Base-by-base conservation (phyloP, 2,888 invertebrate genomes). In the Zaprionus bogoriensis region DNA sequence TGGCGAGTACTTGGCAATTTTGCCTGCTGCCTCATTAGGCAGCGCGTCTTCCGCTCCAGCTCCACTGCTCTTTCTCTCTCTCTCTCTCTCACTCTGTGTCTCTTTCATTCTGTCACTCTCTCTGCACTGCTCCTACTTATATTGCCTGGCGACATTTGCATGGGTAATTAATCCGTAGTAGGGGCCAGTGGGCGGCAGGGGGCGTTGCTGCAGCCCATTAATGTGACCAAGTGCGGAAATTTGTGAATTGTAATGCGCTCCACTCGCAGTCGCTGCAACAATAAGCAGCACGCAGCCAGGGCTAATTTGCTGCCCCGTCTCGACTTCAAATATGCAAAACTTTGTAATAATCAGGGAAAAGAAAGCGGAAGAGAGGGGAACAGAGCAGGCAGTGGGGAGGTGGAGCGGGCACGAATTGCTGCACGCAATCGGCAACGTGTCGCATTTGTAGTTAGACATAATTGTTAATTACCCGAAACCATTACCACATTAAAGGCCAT, bases 381-480 rank as follows among this genome's bases (percentile, higher is more conserved):
- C 3, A 3, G 25, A 7, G 20, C 14, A 7, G 12, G 14, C 2
- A 14, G 23, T 10, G n/a, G 12, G 20, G 32, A 14, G 42, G 7
- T 38, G 38, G 61, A 52, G 53, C 17, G 20, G 19, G 19, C 9
- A 4, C 20, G 20, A 20, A 20, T 22, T 20, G 20, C 17, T 17
- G 38, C 78, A 84, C 81, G 79, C 85, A 87, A 79, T 87, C 74
- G 85, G 86, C 76, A 85, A 81, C 85, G 87, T 81, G 87, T 85
- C 81, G 87, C 86, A 87, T 82, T 83, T 76, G 87, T 85, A 87
- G 81, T 82, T 85, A 85, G 86, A 80, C 86, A 87, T 87, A 87
- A 87, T 82, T 82, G 82, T 82, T 82, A 82, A 82, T 82, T 82
- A 82, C 82, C 87, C 87, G 70, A 82, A 87, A 83, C 82, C 84